A percentile compares a stretch with the other conserved stretches of the same genome.
These are phyloP conservation scores for Chrysoperla carnea DNA, from an alignment of 1,140 invertebrate species.

Conservation along the genomic window DNA sequence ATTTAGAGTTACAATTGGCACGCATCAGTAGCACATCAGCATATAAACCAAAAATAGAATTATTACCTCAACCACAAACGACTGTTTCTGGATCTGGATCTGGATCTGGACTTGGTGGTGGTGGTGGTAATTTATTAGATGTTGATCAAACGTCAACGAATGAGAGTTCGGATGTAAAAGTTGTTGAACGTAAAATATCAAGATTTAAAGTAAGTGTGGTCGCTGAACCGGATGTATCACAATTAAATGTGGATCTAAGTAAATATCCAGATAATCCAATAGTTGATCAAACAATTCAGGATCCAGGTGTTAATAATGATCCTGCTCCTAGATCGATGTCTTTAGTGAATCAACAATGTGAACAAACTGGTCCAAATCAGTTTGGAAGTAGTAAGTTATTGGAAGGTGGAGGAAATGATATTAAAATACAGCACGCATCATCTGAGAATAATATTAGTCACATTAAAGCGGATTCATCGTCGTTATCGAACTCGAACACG, in stretches of 20 bases:
- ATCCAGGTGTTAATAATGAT: neutral
- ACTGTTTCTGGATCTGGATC: too few species aligned
- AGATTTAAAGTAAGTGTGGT: conserved; percentile 22
- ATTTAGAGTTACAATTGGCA: too few species aligned
- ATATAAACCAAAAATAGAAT: neutral
- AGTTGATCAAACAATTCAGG: neutral
- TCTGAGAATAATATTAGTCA: neutral
- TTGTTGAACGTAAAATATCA: conserved; percentile 13
- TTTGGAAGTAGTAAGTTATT: neutral
- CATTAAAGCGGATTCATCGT: neutral
- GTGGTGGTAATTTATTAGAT: neutral
- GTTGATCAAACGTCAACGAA: neutral
- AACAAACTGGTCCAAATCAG: neutral
- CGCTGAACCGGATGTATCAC: conserved; percentile 8
- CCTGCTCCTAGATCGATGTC: neutral
- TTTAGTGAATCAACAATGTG: neutral
- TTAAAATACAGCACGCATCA: neutral
- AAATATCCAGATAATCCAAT: neutral
- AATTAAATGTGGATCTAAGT: neutral
- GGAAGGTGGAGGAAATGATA: neutral
- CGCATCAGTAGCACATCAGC: too few species aligned
- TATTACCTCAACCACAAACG: too few species aligned
- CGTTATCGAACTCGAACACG: neutral
- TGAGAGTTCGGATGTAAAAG: neutral
- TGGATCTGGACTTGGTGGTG: neutral